Conservation (phyloP, 2,113 vertebrate species). For the Prionailurus viverrinus region DNA sequence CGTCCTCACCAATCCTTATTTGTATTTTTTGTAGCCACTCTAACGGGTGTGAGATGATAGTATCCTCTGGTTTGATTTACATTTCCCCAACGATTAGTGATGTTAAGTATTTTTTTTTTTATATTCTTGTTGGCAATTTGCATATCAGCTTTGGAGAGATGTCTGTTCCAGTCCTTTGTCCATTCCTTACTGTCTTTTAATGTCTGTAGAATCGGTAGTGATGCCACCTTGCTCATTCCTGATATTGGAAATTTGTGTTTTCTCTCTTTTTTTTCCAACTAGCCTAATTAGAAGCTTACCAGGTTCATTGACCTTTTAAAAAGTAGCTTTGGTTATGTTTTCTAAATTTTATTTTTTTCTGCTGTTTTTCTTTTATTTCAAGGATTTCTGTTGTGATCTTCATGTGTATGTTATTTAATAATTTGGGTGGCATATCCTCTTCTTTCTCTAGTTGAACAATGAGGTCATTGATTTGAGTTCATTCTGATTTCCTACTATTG, state of each 20-base stretch:
- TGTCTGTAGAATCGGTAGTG: not conserved
- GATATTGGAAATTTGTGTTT: not conserved
- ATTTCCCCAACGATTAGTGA: not conserved
- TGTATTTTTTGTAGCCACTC: not conserved
- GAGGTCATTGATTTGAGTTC: not conserved
- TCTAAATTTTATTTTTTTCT: not conserved
- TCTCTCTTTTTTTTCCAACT: not conserved
- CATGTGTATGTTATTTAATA: not conserved
- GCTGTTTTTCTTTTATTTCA: not conserved
- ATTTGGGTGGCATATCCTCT: not conserved
- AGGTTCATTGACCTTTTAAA: not conserved
- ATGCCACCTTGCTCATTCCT: not conserved
- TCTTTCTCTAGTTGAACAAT: not conserved
- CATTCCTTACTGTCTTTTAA: not conserved
- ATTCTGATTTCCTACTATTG: not conserved
- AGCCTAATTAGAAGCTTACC: not conserved
- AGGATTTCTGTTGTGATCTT: not conserved
- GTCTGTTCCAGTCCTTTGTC: not conserved
- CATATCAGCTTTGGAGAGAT: not conserved
- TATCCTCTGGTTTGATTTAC: not conserved
- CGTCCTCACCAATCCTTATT: not conserved
- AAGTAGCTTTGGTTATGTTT: not conserved
- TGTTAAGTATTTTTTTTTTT: not conserved
- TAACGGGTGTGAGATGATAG: not conserved
- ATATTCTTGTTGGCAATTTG: not conserved